Conservation (phyloP, 2,113 vertebrate species). For the Rhegmatorhina hoffmannsi region DNA sequence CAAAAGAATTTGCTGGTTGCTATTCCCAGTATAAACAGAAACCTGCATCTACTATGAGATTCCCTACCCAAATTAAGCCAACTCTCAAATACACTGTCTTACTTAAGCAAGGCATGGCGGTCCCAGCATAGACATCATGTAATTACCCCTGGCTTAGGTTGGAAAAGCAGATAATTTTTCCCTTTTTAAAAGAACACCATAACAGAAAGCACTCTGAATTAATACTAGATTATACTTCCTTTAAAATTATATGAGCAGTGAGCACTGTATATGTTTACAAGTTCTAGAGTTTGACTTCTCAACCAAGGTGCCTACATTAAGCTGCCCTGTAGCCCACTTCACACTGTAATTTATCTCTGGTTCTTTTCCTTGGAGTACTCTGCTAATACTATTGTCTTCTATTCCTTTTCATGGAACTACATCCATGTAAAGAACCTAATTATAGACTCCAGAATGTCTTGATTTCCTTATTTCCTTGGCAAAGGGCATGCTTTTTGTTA, state of each 20-base stretch:
- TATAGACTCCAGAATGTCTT: background rate
- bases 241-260: background rate
- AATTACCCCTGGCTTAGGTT: too few relatives aligned
- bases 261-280: background rate
- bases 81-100: background rate
- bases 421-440: background rate
- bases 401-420: background rate
- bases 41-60: background rate
- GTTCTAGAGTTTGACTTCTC: background rate
- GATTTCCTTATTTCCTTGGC: constrained; percentile 2
- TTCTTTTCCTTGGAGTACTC: background rate
- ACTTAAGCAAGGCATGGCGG: rapidly evolving
- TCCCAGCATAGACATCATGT: rapidly evolving
- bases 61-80: background rate
- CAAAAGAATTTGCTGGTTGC: background rate
- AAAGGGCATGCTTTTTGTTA: background rate
- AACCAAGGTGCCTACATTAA: background rate
- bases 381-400: background rate
- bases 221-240: background rate
- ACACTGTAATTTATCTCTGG: background rate
- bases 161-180: background rate
- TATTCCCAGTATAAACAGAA: background rate
- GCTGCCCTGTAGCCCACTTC: background rate
- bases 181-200: background rate
- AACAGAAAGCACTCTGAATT: background rate